A percentile compares a stretch with the other conserved stretches of the same genome.
These are phyloP conservation scores for Glossophaga mutica DNA, from an alignment of 2,797 vertebrate genomes.

Conservation along the genomic window DNA sequence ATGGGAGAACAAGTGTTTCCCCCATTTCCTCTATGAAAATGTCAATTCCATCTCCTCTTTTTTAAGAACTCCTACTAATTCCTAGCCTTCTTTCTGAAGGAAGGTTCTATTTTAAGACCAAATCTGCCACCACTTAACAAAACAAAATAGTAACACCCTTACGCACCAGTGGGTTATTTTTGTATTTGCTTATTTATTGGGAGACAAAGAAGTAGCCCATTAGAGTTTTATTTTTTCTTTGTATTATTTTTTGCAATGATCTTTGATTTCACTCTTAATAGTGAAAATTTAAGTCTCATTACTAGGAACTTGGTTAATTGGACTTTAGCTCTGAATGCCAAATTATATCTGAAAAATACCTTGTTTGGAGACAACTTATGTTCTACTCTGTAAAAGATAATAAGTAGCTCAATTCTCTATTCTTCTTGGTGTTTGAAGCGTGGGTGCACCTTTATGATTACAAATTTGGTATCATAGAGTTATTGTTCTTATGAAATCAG, in stretches of 20 bases:
- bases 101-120: not conserved
- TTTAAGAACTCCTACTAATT: not conserved
- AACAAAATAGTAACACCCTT: not conserved
- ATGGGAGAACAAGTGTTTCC: constrained; percentile 10
- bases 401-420: not conserved
- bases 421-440: not conserved
- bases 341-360: constrained; percentile 17
- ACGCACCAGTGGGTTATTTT: not conserved
- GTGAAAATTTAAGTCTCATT: constrained; percentile 53
- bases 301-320: constrained; percentile 48
- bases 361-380: constrained; percentile 35
- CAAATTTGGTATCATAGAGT: not conserved
- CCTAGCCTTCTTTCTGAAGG: not conserved
- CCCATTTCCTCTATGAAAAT: not conserved
- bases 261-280: constrained; percentile 37
- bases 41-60: not conserved
- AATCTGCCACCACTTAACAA: not conserved
- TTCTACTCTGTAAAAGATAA: constrained; percentile 20
- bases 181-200: not conserved
- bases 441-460: not conserved
- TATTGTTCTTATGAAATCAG: not conserved
- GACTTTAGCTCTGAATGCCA: constrained; percentile 28
- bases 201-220: not conserved
- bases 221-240: not conserved
- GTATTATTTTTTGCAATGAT: constrained; percentile 14